Evolutionary conservation across 2,113 vertebrate species (phyloP), one percentile per base, ranked within the genome.

Genomic region (Protobothrops mucrosquamatus): DNA sequence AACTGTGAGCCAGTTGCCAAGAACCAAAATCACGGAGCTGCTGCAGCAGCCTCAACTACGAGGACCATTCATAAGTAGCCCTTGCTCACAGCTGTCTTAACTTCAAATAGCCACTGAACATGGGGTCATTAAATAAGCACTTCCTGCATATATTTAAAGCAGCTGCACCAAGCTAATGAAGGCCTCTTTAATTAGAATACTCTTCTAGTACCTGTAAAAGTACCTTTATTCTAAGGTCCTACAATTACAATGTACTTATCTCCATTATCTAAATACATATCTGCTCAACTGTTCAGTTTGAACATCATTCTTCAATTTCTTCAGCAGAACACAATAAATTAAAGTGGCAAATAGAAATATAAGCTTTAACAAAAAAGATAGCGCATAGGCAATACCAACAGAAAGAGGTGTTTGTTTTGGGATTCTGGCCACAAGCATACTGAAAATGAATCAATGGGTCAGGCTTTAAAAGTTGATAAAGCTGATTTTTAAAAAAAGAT

Each of bases 361-460:
- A 92, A 69, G 3, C 64, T 39, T 92, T 22, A 89, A 34, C 34
- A 39, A 81, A 55, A 24, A 81, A 55, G 89, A 61, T 20, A 55
- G 51, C 69, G 11, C 51, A 88, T n/a, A 88, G 29, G 46, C 57
- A 92, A 48, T 61, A 88, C 39, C 57, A 69, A 88, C 86, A 69
- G 54, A 59, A 12, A 81, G 34, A 5, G 59, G 14, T 81, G 51
- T 81, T 23, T 92, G 48, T 59, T 52, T 55, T 81, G 51, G 34
- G 51, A 74, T 56, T 26, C 87, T 92, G 87, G 57, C 87, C 87
- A 92, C 51, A 92, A 34, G 89, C 15, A 92, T 24, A 81, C 51
- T 89, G 61, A 88, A 89, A 88, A 81, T 46, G 51, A 74, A 74
- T 87, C 61, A 56, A 64, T 89, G 48, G 34, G 14, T 69, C 23